Percentiles rank a stretch among this genome's conserved stretches.
phyloP scores from a whole-genome alignment of 2,113 vertebrate genomes.

The Ranitomeya variabilis region DNA sequence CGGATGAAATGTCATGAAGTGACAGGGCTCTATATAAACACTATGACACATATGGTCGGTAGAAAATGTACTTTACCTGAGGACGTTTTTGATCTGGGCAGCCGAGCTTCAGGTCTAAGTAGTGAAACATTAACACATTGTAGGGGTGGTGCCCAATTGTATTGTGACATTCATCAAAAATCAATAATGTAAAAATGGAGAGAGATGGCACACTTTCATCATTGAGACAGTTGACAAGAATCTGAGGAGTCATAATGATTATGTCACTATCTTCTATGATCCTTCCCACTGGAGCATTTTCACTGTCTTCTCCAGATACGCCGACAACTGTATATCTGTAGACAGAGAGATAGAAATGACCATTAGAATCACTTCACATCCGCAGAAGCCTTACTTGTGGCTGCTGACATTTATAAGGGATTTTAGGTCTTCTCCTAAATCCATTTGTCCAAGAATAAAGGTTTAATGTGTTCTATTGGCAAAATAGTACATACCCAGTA shows the following conservation, averaged over 20 bases:
- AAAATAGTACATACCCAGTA: conserved; percentile 63
- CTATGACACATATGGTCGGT: background rate
- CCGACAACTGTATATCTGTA: conserved; percentile 70
- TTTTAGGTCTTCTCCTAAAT: background rate
- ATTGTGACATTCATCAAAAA: conserved; percentile 86
- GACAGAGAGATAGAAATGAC: conserved; percentile 53
- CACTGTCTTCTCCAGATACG: conserved; percentile 72
- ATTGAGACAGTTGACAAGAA: conserved; percentile 75
- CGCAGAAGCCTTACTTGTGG: no score
- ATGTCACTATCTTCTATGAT: conserved; percentile 72
- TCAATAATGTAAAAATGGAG: conserved; percentile 76
- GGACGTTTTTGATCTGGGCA: conserved; percentile 63
- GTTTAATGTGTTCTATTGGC: background rate
- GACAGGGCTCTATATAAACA: background rate
- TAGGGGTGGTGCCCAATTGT: conserved; percentile 78
- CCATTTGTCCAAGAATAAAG: background rate
- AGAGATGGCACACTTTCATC: conserved; percentile 67
- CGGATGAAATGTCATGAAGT: no score
- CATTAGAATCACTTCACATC: background rate
- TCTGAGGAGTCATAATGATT: conserved; percentile 78
- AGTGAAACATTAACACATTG: conserved; percentile 77
- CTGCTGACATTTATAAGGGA: background rate
- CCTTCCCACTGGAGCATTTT: conserved; percentile 58
- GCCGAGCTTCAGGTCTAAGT: conserved; percentile 74
- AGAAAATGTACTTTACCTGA: conserved; percentile 67